Conservation (phyloP, 1,140 invertebrate species). For the Ips nitidus region DNA sequence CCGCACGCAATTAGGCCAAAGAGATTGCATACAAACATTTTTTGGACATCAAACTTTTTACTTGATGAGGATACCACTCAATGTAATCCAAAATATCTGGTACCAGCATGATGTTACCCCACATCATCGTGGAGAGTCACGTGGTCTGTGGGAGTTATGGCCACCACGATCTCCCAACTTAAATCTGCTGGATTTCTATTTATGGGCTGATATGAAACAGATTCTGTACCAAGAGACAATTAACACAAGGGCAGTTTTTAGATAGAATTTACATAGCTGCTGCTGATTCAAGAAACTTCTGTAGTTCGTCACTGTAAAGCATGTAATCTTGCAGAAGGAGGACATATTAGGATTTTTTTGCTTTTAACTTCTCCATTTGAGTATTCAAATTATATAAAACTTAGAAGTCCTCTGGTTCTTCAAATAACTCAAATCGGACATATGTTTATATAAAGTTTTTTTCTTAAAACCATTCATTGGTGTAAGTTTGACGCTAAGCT, state of each 20-base stretch:
- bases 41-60: not conserved
- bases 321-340: conserved; percentile 4
- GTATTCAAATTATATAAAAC: conserved; percentile 1
- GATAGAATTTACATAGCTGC: not conserved
- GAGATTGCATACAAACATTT: conserved; percentile 10
- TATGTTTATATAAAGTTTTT: not conserved
- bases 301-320: not conserved
- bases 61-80: not conserved
- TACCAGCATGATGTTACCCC: not conserved
- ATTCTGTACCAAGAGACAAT: not conserved
- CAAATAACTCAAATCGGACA: not conserved
- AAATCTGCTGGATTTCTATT: conserved; percentile 1
- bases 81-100: conserved; percentile 6
- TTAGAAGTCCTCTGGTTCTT: not conserved
- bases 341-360: not conserved
- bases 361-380: not conserved
- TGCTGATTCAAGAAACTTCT: not conserved
- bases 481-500: not conserved
- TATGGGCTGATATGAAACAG: not conserved
- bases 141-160: not conserved
- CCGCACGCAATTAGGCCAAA: not conserved
- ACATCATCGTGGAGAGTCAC: not conserved
- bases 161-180: not conserved
- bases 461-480: conserved; percentile 1
- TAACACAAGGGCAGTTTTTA: not conserved